These are phyloP conservation scores for Pollenia amentaria DNA, from an alignment of 2,888 invertebrate genomes.

Conservation along the genomic window DNA sequence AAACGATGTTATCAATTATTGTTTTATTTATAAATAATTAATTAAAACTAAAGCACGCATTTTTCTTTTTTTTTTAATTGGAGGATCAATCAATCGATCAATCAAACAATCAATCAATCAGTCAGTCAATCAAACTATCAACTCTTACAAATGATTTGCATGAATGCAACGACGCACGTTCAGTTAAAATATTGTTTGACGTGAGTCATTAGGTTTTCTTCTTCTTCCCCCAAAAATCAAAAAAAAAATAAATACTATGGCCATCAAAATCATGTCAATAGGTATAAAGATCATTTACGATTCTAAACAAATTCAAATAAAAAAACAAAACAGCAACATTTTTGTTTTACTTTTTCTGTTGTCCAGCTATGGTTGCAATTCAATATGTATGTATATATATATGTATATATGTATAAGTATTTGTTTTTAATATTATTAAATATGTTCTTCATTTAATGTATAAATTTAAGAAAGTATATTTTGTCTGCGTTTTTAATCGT, in stretches of 20 bases:
- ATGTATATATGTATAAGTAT: slow-evolving; percentile 25
- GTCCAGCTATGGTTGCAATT: slow-evolving; percentile 68
- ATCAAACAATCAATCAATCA: slow-evolving; percentile 55
- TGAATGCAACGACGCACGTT: slow-evolving; percentile 56
- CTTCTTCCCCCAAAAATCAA: not conserved
- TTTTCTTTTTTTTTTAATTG: slow-evolving; percentile 58
- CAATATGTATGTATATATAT: slow-evolving; percentile 59
- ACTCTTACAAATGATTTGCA: slow-evolving; percentile 59
- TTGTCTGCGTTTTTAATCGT: not conserved
- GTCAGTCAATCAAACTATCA: slow-evolving; percentile 32
- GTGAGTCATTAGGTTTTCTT: slow-evolving; percentile 47
- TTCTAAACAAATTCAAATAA: slow-evolving; percentile 1
- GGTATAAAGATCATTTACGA: slow-evolving; percentile 57
- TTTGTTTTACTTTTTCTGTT: slow-evolving; percentile 50
- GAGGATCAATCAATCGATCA: slow-evolving; percentile 56
- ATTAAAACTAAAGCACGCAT: slow-evolving; percentile 75
- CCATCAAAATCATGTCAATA: slow-evolving; percentile 67
- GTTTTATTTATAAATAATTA: slow-evolving; percentile 11
- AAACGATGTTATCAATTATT: not conserved
- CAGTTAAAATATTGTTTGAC: slow-evolving; percentile 44
- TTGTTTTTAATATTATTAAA: slow-evolving; percentile 27
- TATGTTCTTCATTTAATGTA: slow-evolving; percentile 6
- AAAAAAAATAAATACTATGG: slow-evolving; percentile 44
- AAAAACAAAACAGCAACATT: slow-evolving; percentile 42
- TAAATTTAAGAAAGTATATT: not conserved